phyloP scores from a whole-genome alignment of 2,888 invertebrate species.

The Apamea monoglypha region DNA sequence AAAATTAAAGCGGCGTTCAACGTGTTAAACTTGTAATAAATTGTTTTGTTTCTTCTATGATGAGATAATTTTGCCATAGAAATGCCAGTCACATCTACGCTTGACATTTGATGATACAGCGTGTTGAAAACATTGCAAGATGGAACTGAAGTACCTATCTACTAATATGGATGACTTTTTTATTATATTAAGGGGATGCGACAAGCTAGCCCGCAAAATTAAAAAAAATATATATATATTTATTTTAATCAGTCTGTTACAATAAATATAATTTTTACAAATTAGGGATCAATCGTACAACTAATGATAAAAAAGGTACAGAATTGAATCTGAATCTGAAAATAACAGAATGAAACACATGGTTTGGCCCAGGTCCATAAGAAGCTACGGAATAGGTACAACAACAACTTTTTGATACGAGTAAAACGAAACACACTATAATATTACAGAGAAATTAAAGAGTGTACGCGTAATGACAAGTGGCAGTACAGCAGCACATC shows the following conservation, averaged over 20 bases:
- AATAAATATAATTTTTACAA: neutral
- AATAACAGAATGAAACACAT: neutral
- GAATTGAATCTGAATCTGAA: neutral
- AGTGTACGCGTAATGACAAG: neutral
- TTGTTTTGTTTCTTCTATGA: constrained; percentile 23
- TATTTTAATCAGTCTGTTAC: neutral
- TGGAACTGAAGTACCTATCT: neutral
- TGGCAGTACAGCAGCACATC: neutral
- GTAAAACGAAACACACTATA: neutral
- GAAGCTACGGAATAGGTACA: neutral
- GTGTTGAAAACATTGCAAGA: neutral
- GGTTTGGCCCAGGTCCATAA: neutral
- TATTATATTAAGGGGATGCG: too few relatives aligned
- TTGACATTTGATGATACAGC: constrained; percentile 1
- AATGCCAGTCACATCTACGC: constrained; percentile 42
- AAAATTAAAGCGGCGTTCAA: too few relatives aligned
- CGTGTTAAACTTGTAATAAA: constrained; percentile 28
- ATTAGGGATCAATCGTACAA: neutral
- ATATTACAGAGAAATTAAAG: neutral
- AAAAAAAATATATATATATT: too few relatives aligned
- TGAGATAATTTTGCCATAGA: constrained; percentile 21
- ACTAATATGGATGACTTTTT: neutral
- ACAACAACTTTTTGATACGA: neutral
- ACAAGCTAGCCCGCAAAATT: too few relatives aligned
- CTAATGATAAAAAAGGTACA: neutral